A percentile compares a stretch with the other conserved stretches of the same genome.
These are phyloP conservation scores for Catocala fraxini DNA, from an alignment of 2,888 invertebrate genomes.

Conservation along the genomic window DNA sequence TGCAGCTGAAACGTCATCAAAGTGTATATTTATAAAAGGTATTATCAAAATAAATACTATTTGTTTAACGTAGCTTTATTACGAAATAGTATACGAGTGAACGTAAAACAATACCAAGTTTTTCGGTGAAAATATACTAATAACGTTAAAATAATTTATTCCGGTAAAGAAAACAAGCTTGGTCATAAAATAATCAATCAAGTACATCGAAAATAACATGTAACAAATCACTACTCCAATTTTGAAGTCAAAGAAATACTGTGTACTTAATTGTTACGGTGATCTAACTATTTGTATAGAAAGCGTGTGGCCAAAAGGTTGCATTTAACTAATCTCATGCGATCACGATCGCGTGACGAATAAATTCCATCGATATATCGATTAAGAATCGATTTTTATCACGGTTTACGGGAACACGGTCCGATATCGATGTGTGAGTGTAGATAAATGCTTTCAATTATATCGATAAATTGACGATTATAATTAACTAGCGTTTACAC, in stretches of 20 bases:
- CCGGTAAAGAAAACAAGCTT: background rate
- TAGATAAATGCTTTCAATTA: constrained; percentile 73
- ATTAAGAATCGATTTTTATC: constrained; percentile 75
- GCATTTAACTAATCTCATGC: constrained; percentile 54
- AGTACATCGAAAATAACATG: constrained; percentile 12
- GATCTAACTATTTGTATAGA: constrained; percentile 52
- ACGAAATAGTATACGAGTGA: no score
- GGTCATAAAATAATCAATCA: constrained; percentile 16
- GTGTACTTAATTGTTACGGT: constrained; percentile 44
- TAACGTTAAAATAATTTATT: background rate
- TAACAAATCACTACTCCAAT: constrained; percentile 48
- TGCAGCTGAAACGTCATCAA: no score
- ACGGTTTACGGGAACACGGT: constrained; percentile 68
- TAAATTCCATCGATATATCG: constrained; percentile 68
- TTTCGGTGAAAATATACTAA: no score
- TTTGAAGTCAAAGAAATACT: constrained; percentile 26
- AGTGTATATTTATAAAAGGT: no score
- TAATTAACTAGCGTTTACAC: constrained; percentile 63
- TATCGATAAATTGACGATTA: constrained; percentile 78
- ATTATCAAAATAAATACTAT: no score
- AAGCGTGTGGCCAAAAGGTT: constrained; percentile 57
- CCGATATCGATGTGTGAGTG: constrained; percentile 62
- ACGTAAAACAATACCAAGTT: no score
- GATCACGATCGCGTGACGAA: constrained; percentile 73
- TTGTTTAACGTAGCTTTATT: no score